Evolutionary conservation across 2,888 invertebrate species (phyloP), one percentile per base, ranked within the genome.

Genomic region (Operophtera brumata): DNA sequence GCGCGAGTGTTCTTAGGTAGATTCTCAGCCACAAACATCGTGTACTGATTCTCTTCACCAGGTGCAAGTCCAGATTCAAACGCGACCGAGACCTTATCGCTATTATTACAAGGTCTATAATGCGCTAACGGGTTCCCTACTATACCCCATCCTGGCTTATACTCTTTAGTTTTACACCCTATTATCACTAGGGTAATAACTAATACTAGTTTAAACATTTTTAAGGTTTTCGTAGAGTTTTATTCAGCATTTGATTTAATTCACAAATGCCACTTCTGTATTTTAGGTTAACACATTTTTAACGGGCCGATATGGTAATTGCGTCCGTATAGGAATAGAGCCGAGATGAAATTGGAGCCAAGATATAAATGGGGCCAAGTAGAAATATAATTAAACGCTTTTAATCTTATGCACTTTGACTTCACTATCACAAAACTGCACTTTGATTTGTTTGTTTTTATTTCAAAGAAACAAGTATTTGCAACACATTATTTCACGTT

Each of bases 1-100:
- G 65, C 56, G 42, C 46, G 52, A 0, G 65, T 61, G 7, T 61
- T 10, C 10, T 3, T 1, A 2, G 52, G 58, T 11, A 76, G 46
- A 0, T 53, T 10, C 13, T 62, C 65, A 4, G 1, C 0, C 7
- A 75, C 63, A 12, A 36, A 14, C 3, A 76, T 36, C 2, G 4
- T 1, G 35, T 71, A 76, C 30, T 69, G 60, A 25, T 77, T 78
- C 30, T 75, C 77, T 57, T 73, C 68, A 6, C 63, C 70, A 1
- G 74, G 72, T 8, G 73, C 61, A 0, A 53, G 39, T 0, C 67
- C 71, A 20, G 61, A 46, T 49, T 70, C 70, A 42, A 53, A 74
- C 0, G 40, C 7, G 0, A 64, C n/a, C 0, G 26, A 35, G 2
- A 74, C 62, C 32, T 69, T 52, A 3, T 55, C 48, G 2, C 65